Evolutionary conservation across 2,797 vertebrate genomes (phyloP), one percentile per base, ranked within the genome.

Genomic region (Malurus leucopterus): DNA sequence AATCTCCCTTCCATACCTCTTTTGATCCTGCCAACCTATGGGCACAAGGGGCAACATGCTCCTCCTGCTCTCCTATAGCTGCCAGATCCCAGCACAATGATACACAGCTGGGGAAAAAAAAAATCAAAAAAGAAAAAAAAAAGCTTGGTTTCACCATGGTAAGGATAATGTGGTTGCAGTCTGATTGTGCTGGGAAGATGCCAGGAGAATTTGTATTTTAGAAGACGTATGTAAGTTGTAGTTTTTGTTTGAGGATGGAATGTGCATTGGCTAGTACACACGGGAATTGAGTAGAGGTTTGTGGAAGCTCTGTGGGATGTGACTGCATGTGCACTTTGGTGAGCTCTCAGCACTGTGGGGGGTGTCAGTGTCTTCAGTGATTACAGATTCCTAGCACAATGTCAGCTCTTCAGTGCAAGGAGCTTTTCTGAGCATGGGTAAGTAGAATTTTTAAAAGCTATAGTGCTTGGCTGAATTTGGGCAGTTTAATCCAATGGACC

Each of bases 351-450:
- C 44, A 8, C 82, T 74, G 73, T 72, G 73, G 79, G 72, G 82
- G 65, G 69, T 58, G 54, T 55, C 64, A 89, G 23, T 40, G 44
- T 65, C 62, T 89, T 77, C 67, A 41, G 67, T 75, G 47, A 83
- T 87, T 92, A 87, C 16, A 23, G 69, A 91, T 80, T 85, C 65
- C 73, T 74, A 78, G 58, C 62, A 85, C 57, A 90, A 86, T 68
- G 79, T 84, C 72, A 89, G 57, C 54, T 80, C 50, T 77, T 92
- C 54, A 68, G 62, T 73, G 74, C 71, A 84, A 73, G 65, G 13
- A 15, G 76, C 29, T 80, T 90, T 85, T 87, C 55, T 69, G 63
- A 85, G 58, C 34, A 20, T 22, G 30, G 30, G 15, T 63, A 74
- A 62, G 79, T 54, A 89, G 51, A 79, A 58, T 65, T 83, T 86